Base-by-base conservation (phyloP, 2,888 invertebrate species). In the Eulithis testata region DNA sequence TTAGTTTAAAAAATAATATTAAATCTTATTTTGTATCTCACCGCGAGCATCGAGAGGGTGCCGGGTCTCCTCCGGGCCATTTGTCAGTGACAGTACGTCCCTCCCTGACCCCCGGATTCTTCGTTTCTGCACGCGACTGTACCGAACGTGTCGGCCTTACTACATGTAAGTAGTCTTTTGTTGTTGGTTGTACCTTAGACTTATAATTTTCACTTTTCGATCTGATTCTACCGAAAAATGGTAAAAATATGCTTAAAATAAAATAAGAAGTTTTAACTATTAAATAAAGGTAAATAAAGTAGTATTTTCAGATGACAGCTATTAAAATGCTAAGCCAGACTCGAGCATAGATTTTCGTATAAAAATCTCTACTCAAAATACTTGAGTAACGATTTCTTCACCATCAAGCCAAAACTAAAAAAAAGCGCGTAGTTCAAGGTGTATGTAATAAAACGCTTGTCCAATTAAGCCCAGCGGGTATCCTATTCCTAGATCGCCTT, bases 71-170 rank as follows among this genome's bases (percentile, higher is more conserved):
- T 89, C 85, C 90, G 87, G 88, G 90, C 91, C 91, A 92, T 92
- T 92, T 92, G 92, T 92, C 92, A 91, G 91, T 91, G 91, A 89
- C 91, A 91, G 91, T 89, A 88, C 91, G 88, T 58, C 74, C 73
- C 72, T 78, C 76, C 72, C 79, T 80, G 71, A 79, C 81, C 77
- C 78, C 79, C 77, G 70, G 77, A 80, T 81, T 87, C 87, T 85
- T 76, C 82, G 84, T 83, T 83, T 84, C 79, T 85, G 86, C 83
- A 82, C 80, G 81, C 85, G 84, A 85, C 81, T 85, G 87, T 88
- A 88, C 86, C 60, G 69, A 74, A 82, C 82, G 82, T 82, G 84
- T 84, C 76, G 59, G 54, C 53, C 50, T 59, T 31, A 45, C 56
- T 49, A 56, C 53, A 43, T 59, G 51, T 47, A 57, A 47, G 47